Conservation (phyloP, 1,140 invertebrate species). For the Trichonephila clavipes region DNA sequence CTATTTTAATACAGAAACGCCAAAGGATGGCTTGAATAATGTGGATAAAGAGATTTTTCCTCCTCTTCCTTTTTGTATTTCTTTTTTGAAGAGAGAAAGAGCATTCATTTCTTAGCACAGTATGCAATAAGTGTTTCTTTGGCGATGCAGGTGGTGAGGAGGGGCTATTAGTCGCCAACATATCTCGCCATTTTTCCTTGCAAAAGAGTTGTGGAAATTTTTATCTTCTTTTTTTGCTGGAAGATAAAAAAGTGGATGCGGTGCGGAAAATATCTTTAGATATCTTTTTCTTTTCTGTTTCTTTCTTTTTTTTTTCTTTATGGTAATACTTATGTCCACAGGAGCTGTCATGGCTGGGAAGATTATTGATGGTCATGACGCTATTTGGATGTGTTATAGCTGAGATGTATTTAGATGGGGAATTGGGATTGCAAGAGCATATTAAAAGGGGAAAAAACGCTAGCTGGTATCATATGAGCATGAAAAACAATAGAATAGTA, state of each 20-base stretch:
- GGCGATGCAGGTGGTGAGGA: conserved; percentile 15
- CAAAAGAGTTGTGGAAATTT: not conserved
- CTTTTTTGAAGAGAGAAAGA: not conserved
- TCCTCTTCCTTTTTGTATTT: not conserved
- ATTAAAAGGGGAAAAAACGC: no score
- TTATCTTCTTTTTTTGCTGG: not conserved
- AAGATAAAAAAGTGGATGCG: not conserved
- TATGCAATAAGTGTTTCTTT: not conserved
- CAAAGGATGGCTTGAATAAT: not conserved
- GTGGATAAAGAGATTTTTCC: not conserved
- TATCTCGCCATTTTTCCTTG: not conserved
- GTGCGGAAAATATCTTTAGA: conserved; percentile 17
- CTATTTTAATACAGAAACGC: not conserved
- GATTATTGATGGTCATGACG: not conserved
- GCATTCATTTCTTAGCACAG: not conserved
- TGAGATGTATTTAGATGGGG: no score
- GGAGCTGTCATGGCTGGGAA: not conserved
- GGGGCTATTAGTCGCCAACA: conserved; percentile 20
- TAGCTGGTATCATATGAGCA: no score
- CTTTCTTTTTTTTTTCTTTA: not conserved
- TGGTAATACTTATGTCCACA: conserved; percentile 7
- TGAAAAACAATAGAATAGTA: no score
- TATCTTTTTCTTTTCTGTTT: not conserved
- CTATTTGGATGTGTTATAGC: no score
- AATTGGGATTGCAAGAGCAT: no score